Evolutionary conservation across 2,888 invertebrate species (phyloP).

Genomic region (Hipparchia semele): DNA sequence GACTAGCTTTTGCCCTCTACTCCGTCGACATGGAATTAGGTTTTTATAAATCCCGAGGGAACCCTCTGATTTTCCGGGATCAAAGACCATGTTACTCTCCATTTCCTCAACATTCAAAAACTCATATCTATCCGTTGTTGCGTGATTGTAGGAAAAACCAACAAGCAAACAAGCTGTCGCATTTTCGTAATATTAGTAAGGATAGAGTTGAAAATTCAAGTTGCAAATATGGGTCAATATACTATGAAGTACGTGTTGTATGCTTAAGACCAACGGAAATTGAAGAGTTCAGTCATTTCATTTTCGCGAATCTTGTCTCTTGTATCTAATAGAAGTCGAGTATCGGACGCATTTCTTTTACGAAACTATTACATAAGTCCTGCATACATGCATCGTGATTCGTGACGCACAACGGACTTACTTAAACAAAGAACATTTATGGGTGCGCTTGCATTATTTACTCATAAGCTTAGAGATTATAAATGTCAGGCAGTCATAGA

Average conservation of each 20-base stretch:
- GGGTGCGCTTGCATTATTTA: constrained; percentile 32
- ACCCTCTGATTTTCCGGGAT: too few species aligned
- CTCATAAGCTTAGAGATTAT: constrained; percentile 11
- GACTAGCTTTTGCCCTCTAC: too few species aligned
- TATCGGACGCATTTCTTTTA: constrained; percentile 5
- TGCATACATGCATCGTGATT: constrained; percentile 21
- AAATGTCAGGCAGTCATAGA: too few species aligned
- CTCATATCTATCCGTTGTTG: too few species aligned
- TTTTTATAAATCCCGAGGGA: too few species aligned
- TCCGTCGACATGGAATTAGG: too few species aligned
- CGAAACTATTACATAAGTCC: constrained; percentile 26
- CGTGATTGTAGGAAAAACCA: too few species aligned
- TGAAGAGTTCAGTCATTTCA: not conserved
- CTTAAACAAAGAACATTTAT: constrained; percentile 35
- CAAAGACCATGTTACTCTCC: too few species aligned
- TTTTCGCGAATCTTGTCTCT: not conserved
- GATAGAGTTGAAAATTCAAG: not conserved
- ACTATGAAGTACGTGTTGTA: not conserved
- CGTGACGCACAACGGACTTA: constrained; percentile 34
- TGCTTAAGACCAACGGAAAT: not conserved
- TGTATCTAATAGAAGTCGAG: too few species aligned
- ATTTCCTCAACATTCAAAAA: too few species aligned
- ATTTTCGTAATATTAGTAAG: too few species aligned
- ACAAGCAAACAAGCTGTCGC: too few species aligned
- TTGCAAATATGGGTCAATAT: not conserved